Conservation (phyloP, 35 echinoderm and acorn worm species). For the Apostichopus parvimensis region DNA sequence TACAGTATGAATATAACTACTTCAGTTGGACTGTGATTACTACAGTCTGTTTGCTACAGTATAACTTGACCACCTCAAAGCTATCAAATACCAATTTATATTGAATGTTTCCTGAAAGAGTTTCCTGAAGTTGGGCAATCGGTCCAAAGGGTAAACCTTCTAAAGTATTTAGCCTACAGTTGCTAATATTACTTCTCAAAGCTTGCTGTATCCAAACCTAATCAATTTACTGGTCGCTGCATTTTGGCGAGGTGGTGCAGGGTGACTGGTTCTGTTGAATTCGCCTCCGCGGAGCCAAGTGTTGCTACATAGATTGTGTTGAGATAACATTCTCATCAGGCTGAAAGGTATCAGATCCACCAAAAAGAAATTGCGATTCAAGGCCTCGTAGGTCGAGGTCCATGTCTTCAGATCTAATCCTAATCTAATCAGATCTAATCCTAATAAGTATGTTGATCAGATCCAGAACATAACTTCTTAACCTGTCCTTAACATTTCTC, state of each 20-base stretch:
- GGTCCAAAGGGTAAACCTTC: no score
- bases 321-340: constrained; percentile 71
- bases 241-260: constrained; percentile 23
- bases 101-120: no score
- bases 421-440: constrained; percentile 71
- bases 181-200: constrained; percentile 19
- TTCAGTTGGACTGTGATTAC: no score
- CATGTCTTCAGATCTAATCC: constrained; percentile 69
- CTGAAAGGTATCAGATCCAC: constrained; percentile 75
- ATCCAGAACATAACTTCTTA: constrained; percentile 58
- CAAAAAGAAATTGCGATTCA: constrained; percentile 96
- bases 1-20: no score
- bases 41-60: no score
- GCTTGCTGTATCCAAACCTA: constrained; percentile 8
- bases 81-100: no score
- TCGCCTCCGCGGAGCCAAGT: constrained; percentile 70
- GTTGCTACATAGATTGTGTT: constrained; percentile 97
- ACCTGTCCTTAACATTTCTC: constrained; percentile 72
- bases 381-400: constrained; percentile 63
- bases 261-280: constrained; percentile 47
- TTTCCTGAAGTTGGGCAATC: no score
- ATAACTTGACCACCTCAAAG: no score
- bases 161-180: neutral
- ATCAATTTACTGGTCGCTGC: neutral
- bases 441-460: constrained; percentile 82